Evolutionary conservation across 2,113 vertebrate genomes (phyloP).

Genomic region (Xyrauchen texanus): DNA sequence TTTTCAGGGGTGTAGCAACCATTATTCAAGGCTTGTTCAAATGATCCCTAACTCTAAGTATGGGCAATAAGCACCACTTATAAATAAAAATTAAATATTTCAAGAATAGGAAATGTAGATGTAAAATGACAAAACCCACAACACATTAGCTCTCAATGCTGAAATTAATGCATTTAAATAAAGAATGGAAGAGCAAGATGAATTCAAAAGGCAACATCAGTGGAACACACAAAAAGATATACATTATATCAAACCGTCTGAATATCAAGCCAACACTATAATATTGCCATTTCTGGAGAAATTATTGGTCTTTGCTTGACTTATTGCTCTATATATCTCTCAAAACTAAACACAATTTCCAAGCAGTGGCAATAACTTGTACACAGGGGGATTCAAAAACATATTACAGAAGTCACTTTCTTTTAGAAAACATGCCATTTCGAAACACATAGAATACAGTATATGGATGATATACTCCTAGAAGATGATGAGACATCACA

Average conservation of each 20-base stretch:
- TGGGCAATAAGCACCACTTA: background rate
- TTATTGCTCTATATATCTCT: conserved; percentile 12
- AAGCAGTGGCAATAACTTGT: conserved; percentile 21
- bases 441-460: background rate
- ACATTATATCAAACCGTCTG: conserved; percentile 10
- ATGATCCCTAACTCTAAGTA: too few relatives aligned
- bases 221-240: background rate
- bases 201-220: background rate
- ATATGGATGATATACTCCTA: background rate
- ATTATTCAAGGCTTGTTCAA: background rate
- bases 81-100: background rate
- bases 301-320: conserved; percentile 22
- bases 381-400: conserved; percentile 24
- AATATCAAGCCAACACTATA: conserved; percentile 15
- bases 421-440: background rate
- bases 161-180: too few relatives aligned
- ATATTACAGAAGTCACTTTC: conserved; percentile 17
- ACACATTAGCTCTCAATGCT: background rate
- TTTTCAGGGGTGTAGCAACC: background rate
- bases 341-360: conserved; percentile 26
- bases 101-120: background rate
- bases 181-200: background rate
- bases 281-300: background rate
- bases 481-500: conserved; percentile 18
- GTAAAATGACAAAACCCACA: background rate